Evolutionary conservation across 2,113 vertebrate genomes (phyloP).

Genomic region (Rhinolophus sinicus): DNA sequence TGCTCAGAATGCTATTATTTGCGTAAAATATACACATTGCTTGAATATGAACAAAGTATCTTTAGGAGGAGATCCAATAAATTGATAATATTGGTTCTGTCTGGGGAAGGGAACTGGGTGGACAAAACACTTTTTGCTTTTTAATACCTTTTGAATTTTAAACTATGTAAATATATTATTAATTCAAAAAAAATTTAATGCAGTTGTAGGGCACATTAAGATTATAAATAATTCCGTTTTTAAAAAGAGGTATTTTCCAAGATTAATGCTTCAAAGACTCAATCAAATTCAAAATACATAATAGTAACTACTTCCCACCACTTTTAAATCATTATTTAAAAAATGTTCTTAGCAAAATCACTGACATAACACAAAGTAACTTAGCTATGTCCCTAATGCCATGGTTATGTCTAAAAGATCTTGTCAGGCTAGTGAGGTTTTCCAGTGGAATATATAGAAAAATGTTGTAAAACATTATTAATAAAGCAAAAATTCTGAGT

Average conservation of each 20-base stretch:
- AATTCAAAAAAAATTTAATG: background rate
- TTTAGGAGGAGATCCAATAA: background rate
- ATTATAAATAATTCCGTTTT: constrained; percentile 6
- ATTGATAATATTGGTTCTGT: background rate
- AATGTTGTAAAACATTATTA: background rate
- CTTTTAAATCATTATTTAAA: constrained; percentile 34
- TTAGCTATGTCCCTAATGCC: background rate
- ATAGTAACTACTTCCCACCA: background rate
- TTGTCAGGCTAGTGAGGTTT: constrained; percentile 10
- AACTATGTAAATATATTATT: background rate
- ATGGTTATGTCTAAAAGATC: background rate
- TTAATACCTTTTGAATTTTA: constrained; percentile 33
- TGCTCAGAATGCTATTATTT: background rate
- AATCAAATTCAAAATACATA: constrained; percentile 17
- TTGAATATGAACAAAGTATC: background rate
- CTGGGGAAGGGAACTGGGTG: background rate
- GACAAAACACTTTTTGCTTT: background rate
- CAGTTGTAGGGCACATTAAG: background rate
- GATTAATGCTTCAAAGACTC: background rate
- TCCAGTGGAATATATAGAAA: background rate
- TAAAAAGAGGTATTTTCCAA: constrained; percentile 44
- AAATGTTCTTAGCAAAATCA: constrained; percentile 31
- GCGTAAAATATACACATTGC: background rate
- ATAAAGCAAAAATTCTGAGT: constrained; percentile 17
- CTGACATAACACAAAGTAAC: constrained; percentile 23